Percentiles rank a stretch among this genome's conserved stretches.
Evolutionary conservation across 1,140 invertebrate genomes (phyloP).

Genomic region (Sitobion miscanthi): DNA sequence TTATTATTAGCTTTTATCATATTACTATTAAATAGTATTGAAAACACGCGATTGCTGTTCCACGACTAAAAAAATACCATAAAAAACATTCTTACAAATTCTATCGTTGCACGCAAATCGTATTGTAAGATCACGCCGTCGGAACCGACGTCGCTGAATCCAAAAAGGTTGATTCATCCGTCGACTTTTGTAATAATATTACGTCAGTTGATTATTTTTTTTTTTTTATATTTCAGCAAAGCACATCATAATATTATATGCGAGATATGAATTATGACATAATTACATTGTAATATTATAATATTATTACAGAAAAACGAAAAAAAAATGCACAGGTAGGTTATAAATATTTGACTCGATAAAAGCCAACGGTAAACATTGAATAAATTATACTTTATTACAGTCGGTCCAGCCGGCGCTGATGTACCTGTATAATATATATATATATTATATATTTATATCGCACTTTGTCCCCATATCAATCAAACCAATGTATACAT

Average conservation of each 20-base stretch:
- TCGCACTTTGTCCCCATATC: background rate
- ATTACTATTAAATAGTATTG: background rate
- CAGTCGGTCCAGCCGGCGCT: background rate
- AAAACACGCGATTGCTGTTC: background rate
- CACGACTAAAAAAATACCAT: background rate
- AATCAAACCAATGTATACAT: background rate
- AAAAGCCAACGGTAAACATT: background rate
- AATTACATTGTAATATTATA: background rate
- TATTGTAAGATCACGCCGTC: background rate
- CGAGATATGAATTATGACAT: background rate
- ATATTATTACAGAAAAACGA: background rate
- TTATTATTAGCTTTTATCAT: background rate
- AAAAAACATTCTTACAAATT: background rate
- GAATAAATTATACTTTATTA: background rate
- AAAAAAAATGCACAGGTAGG: background rate
- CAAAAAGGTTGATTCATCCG: background rate
- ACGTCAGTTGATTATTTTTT: background rate
- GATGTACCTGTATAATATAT: no score
- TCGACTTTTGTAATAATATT: background rate
- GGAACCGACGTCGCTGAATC: background rate
- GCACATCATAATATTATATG: background rate
- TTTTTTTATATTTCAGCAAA: background rate
- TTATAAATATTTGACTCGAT: background rate
- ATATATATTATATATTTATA: background rate
- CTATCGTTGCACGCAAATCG: background rate